phyloP scores from a whole-genome alignment of 1,140 invertebrate species.

The Rhizoglyphus robini region DNA sequence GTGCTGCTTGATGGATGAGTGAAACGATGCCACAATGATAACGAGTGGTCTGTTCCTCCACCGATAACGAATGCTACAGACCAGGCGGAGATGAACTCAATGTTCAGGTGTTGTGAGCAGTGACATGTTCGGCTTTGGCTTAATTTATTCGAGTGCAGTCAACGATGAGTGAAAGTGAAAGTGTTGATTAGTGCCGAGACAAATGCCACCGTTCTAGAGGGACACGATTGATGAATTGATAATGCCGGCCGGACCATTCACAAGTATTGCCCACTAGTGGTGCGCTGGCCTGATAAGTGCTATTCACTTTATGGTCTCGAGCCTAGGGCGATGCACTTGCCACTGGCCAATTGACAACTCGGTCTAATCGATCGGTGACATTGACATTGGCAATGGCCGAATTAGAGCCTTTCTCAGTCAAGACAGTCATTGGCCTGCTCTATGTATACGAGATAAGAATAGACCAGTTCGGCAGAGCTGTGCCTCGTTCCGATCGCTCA shows the following conservation, averaged over 20 bases:
- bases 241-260: neutral
- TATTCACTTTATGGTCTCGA: neutral
- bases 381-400: neutral
- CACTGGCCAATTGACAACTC: neutral
- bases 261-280: neutral
- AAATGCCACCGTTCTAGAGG: neutral
- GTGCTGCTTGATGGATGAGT: slow-evolving; percentile 4
- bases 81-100: neutral
- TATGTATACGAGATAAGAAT: too few species aligned
- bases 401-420: too few species aligned
- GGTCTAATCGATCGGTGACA: slow-evolving; percentile 4
- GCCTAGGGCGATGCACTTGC: slow-evolving; percentile 6
- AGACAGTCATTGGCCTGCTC: too few species aligned
- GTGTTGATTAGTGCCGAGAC: neutral
- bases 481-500: too few species aligned
- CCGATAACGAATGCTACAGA: neutral
- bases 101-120: too few species aligned
- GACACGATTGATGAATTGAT: neutral
- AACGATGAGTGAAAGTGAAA: neutral
- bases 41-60: neutral
- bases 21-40: slow-evolving; percentile 11
- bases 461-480: too few species aligned
- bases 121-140: neutral
- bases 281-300: neutral
- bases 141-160: neutral